Evolutionary conservation across 2,888 invertebrate genomes (phyloP).

Genomic region (Camptogramma bilineatum): DNA sequence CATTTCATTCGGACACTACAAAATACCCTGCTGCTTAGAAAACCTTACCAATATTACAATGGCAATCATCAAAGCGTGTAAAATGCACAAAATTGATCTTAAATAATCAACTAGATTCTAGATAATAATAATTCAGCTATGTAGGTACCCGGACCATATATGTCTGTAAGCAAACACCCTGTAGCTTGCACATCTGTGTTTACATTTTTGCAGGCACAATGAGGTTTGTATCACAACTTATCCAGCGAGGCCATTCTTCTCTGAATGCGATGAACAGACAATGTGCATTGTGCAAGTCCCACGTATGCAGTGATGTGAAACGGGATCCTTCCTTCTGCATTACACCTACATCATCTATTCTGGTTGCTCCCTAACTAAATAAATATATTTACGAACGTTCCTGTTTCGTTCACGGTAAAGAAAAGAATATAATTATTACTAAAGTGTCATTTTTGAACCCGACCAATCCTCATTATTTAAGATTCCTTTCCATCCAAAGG

Average conservation of each 20-base stretch:
- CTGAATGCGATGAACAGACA: conserved; percentile 66
- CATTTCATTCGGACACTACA: too few relatives aligned
- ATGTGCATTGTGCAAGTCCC: conserved; percentile 74
- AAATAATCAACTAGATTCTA: too few relatives aligned
- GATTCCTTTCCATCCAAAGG: too few relatives aligned
- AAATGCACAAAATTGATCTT: too few relatives aligned
- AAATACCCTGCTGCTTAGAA: too few relatives aligned
- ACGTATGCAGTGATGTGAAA: conserved; percentile 60
- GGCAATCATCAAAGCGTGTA: too few relatives aligned
- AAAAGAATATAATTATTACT: too few relatives aligned
- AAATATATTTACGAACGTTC: neutral
- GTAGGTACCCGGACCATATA: conserved; percentile 12
- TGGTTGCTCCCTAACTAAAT: neutral
- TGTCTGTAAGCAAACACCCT: conserved; percentile 28
- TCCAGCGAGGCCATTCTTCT: conserved; percentile 63
- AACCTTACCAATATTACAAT: too few relatives aligned
- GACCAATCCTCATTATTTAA: too few relatives aligned
- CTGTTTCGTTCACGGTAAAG: too few relatives aligned
- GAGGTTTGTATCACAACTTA: conserved; percentile 62
- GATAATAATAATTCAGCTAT: conserved; percentile 21
- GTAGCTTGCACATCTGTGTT: conserved; percentile 53
- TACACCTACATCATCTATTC: conserved; percentile 12
- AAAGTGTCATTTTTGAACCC: too few relatives aligned
- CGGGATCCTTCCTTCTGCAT: conserved; percentile 55
- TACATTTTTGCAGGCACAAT: conserved; percentile 62